Conservation (phyloP, 2,113 vertebrate species). For the Erythrocercus mccallii region DNA sequence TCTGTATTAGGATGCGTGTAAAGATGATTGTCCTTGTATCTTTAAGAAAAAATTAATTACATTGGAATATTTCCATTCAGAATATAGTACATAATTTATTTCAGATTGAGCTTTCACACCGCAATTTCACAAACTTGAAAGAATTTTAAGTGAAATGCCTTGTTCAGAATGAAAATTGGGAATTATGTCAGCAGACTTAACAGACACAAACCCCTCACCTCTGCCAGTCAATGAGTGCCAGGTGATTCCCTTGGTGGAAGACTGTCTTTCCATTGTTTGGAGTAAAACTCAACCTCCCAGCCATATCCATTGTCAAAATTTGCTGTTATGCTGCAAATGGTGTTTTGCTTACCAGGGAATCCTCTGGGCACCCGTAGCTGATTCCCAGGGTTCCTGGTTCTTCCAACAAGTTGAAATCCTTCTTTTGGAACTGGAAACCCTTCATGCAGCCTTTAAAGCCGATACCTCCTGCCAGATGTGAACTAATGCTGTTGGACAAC, state of each 20-base stretch:
- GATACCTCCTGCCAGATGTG: slow-evolving; percentile 77
- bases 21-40: not conserved
- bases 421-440: slow-evolving; percentile 97
- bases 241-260: not conserved
- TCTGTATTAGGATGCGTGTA: not conserved
- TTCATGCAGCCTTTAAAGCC: slow-evolving; percentile 92
- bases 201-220: too few relatives aligned
- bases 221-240: not conserved
- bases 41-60: not conserved
- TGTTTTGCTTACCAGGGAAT: slow-evolving; percentile 85
- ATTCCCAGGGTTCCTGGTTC: slow-evolving; percentile 92
- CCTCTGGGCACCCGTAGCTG: slow-evolving; percentile 94
- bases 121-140: not conserved
- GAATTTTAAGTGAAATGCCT: not conserved
- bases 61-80: not conserved
- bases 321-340: not conserved
- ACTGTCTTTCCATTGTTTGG: not conserved
- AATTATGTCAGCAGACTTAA: not conserved
- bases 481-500: slow-evolving; percentile 66
- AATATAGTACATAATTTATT: not conserved
- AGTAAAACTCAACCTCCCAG: not conserved
- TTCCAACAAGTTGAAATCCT: slow-evolving; percentile 94
- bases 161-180: not conserved
- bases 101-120: not conserved
- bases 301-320: not conserved